A percentile compares a stretch with the other conserved stretches of the same genome.
Evolutionary conservation across 2,797 vertebrate species (phyloP).

Genomic region (Lycodopsis pacificus): DNA sequence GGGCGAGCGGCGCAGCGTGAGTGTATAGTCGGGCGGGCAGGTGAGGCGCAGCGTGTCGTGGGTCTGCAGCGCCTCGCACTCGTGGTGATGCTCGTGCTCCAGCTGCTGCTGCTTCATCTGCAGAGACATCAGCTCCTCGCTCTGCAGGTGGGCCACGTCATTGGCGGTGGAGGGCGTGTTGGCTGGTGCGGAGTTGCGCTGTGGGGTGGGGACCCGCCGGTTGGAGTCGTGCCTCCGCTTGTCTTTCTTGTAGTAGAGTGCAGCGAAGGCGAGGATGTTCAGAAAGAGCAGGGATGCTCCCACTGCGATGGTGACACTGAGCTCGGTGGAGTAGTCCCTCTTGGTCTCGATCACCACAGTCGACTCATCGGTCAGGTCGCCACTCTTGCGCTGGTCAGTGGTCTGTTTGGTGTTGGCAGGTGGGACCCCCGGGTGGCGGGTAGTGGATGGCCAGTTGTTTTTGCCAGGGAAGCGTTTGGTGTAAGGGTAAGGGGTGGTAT

Average conservation of each 20-base stretch:
- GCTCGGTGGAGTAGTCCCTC: constrained; percentile 93
- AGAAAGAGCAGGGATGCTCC: constrained; percentile 94
- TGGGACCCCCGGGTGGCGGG: constrained; percentile 93
- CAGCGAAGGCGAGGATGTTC: constrained; percentile 95
- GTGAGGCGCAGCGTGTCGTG: constrained; percentile 91
- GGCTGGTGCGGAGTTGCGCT: constrained; percentile 75
- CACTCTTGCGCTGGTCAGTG: constrained; percentile 88
- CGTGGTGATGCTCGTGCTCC: constrained; percentile 86
- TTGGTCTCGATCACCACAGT: constrained; percentile 94
- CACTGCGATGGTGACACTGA: constrained; percentile 95
- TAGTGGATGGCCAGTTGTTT: constrained; percentile 91
- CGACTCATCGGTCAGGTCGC: constrained; percentile 85
- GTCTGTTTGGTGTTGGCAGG: constrained; percentile 91
- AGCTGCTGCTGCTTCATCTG: constrained; percentile 96
- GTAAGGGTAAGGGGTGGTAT: constrained; percentile 95
- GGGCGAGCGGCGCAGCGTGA: constrained; percentile 93
- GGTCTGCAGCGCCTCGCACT: constrained; percentile 89
- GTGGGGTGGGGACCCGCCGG: constrained; percentile 89
- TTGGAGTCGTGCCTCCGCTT: constrained; percentile 93
- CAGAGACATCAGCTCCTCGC: constrained; percentile 93
- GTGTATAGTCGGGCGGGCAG: constrained; percentile 94
- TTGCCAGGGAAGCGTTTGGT: constrained; percentile 93
- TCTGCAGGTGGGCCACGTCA: constrained; percentile 91
- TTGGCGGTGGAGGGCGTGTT: constrained; percentile 80
- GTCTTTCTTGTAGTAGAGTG: constrained; percentile 97